Base-by-base conservation (phyloP, 2,888 invertebrate species). In the Hedya salicella region DNA sequence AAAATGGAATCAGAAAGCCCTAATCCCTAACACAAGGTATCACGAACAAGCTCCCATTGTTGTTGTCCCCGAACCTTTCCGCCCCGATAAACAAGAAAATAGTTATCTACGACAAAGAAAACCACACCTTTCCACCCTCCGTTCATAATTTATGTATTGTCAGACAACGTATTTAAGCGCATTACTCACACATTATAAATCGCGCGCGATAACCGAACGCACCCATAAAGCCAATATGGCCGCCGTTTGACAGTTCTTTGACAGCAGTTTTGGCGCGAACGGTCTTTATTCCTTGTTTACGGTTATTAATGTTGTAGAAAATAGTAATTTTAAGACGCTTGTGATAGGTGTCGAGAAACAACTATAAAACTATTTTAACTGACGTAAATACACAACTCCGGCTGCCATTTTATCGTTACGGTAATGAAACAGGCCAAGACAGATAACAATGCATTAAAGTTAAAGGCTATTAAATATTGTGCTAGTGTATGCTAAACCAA, bases 171-270 rank as follows among this genome's bases (percentile, higher is more conserved):
- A 89, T 90, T 90, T 89, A 90, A 86, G 86, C 85, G 79, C 86
- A 88, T 91, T 91, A 90, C 88, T 91, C 90, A 90, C 90, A 88
- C 87, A 89, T 91, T 90, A 90, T 91, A 91, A 91, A 90, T 88
- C 88, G 88, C 78, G 79, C 82, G 80, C 77, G 90, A 90, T 91
- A 91, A 88, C 80, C 81, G 77, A 81, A 81, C 82, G 84, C 82
- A 76, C 69, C 76, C 80, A 77, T 84, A 84, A 85, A 79, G 78
- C 76, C 74, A 86, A 87, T 84, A 89, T 86, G 89, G 88, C 87
- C 83, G 74, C 75, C 73, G 64, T 69, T 70, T 83, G 85, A 84
- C 84, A 81, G 76, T 75, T 81, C 72, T 79, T 75, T 87, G 88
- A 89, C 88, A 84, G 81, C 78, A 74, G 81, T 83, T 87, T 86